Evolutionary conservation across 2,888 invertebrate genomes (phyloP).

Genomic region (Lasiommata megera): DNA sequence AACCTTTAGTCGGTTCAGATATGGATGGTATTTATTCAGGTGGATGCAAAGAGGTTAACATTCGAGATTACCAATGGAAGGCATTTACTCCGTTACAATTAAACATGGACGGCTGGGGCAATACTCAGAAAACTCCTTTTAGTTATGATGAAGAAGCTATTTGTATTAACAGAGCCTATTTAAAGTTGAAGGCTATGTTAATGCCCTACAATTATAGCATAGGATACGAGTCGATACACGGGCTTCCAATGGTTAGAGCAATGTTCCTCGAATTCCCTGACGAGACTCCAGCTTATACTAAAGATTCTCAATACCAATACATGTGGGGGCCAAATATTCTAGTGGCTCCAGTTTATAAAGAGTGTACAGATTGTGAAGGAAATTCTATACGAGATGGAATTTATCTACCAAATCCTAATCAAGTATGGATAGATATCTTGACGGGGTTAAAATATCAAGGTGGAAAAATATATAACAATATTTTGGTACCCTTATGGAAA

Average conservation of each 20-base stretch:
- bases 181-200: slow-evolving; percentile 68
- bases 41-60: slow-evolving; percentile 53
- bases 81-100: slow-evolving; percentile 70
- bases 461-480: slow-evolving; percentile 61
- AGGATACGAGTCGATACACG: slow-evolving; percentile 53
- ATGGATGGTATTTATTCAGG: slow-evolving; percentile 73
- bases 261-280: slow-evolving; percentile 69
- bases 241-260: slow-evolving; percentile 67
- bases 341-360: slow-evolving; percentile 65
- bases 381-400: slow-evolving; percentile 54
- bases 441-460: slow-evolving; percentile 68
- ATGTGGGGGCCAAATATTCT: slow-evolving; percentile 74
- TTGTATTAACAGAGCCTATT: slow-evolving; percentile 63
- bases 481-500: slow-evolving; percentile 63
- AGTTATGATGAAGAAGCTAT: slow-evolving; percentile 58
- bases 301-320: slow-evolving; percentile 68
- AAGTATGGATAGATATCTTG: slow-evolving; percentile 68
- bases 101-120: slow-evolving; percentile 76
- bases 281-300: slow-evolving; percentile 52
- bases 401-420: slow-evolving; percentile 57
- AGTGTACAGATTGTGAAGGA: slow-evolving; percentile 32
- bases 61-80: slow-evolving; percentile 74
- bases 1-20: slow-evolving; percentile 67
- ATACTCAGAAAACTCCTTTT: slow-evolving; percentile 63
- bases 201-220: slow-evolving; percentile 72